Evolutionary conservation across 2,888 invertebrate genomes (phyloP).

Genomic region (Tetanocera ferruginea): DNA sequence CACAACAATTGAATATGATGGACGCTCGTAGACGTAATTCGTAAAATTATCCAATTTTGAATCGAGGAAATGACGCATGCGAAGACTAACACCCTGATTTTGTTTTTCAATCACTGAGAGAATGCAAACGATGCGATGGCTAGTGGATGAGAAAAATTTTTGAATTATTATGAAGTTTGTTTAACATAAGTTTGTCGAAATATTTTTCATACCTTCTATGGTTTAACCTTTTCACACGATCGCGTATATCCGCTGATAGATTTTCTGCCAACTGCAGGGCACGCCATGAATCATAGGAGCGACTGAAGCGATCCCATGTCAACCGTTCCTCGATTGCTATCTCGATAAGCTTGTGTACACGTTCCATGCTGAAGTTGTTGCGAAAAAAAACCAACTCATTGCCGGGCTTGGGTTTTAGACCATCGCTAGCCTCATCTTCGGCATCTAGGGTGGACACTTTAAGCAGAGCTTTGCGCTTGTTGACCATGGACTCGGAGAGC

Average conservation of each 20-base stretch:
- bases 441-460: slow-evolving; percentile 48
- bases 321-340: slow-evolving; percentile 66
- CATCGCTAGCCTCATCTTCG: slow-evolving; percentile 46
- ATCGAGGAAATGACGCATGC: slow-evolving; percentile 67
- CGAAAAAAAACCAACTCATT: slow-evolving; percentile 63
- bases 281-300: slow-evolving; percentile 69
- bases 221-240: slow-evolving; percentile 64
- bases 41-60: slow-evolving; percentile 66
- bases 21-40: slow-evolving; percentile 64
- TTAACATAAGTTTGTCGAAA: not conserved
- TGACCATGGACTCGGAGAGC: slow-evolving; percentile 66
- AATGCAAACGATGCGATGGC: slow-evolving; percentile 68
- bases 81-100: slow-evolving; percentile 65
- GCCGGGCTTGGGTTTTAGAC: slow-evolving; percentile 56
- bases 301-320: slow-evolving; percentile 68
- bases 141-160: slow-evolving; percentile 41
- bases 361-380: slow-evolving; percentile 68
- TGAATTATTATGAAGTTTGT: not conserved
- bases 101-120: slow-evolving; percentile 68
- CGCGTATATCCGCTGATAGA: slow-evolving; percentile 64
- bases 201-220: slow-evolving; percentile 59
- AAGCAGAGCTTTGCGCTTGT: slow-evolving; percentile 57
- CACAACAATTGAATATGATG: slow-evolving; percentile 66
- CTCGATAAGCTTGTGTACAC: slow-evolving; percentile 65
- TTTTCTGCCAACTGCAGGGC: slow-evolving; percentile 65